phyloP scores from a whole-genome alignment of 2,797 vertebrate species.

The Tragelaphus eurycerus region DNA sequence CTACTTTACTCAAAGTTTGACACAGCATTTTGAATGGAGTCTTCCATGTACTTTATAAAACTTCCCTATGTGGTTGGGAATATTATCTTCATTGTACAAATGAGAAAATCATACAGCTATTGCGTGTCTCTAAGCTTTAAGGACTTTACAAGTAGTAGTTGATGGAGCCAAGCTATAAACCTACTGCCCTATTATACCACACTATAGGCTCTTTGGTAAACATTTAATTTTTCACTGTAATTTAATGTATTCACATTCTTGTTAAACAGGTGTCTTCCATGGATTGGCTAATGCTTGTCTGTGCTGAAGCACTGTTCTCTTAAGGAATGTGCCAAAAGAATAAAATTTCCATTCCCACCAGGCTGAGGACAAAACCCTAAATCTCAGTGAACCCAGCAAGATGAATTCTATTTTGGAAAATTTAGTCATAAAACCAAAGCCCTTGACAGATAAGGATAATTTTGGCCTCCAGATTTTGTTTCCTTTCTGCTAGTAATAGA shows the following conservation, averaged over 20 bases:
- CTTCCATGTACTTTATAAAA: not conserved
- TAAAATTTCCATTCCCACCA: not conserved
- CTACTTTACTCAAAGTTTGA: not conserved
- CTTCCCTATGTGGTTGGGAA: not conserved
- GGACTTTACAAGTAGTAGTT: not conserved
- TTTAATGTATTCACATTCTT: not conserved
- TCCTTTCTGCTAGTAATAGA: not conserved
- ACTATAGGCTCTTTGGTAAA: not conserved
- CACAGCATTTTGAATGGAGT: not conserved
- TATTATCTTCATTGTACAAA: not conserved
- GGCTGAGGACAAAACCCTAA: not conserved
- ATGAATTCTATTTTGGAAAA: not conserved
- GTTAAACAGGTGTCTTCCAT: not conserved
- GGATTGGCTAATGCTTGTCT: not conserved
- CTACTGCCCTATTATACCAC: not conserved
- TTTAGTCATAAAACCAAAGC: not conserved
- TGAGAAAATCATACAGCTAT: not conserved
- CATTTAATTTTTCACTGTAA: not conserved
- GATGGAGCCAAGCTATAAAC: not conserved
- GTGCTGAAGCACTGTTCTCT: not conserved
- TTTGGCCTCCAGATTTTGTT: not conserved
- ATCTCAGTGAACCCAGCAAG: not conserved
- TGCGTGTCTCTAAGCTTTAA: not conserved
- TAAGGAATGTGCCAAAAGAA: not conserved
- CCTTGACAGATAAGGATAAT: not conserved